A percentile compares a stretch with the other conserved stretches of the same genome.
phyloP scores from a whole-genome alignment of 2,888 invertebrate genomes.

The Carpatolechia fugitivella region DNA sequence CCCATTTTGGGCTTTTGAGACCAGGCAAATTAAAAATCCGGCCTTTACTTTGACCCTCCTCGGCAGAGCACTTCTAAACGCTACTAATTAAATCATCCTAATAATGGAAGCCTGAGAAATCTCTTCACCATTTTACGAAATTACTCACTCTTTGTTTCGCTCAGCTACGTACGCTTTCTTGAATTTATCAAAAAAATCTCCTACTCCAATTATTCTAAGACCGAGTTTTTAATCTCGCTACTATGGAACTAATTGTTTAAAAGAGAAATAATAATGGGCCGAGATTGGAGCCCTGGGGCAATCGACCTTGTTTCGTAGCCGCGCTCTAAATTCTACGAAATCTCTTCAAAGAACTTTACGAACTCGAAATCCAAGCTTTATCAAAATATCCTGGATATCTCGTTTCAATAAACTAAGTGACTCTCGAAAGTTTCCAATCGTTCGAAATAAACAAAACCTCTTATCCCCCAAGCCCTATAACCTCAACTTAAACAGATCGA shows the following conservation, averaged over 20 bases:
- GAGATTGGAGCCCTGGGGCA: neutral
- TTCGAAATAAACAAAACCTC: constrained; percentile 27
- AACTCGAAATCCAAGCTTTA: neutral
- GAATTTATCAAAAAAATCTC: constrained; percentile 9
- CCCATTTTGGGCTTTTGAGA: neutral
- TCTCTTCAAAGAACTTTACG: neutral
- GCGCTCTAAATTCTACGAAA: neutral
- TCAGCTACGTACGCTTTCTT: constrained; percentile 20
- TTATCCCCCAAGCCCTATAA: constrained; percentile 17
- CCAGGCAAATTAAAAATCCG: constrained; percentile 28
- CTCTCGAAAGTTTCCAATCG: constrained; percentile 16
- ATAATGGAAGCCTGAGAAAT: constrained; percentile 40
- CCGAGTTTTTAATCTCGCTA: constrained; percentile 3
- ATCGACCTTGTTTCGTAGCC: neutral
- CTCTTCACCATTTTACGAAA: constrained; percentile 2
- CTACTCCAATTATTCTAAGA: constrained; percentile 7
- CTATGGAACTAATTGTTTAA: neutral
- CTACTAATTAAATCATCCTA: constrained; percentile 56
- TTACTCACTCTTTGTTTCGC: constrained; percentile 22
- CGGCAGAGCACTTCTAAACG: constrained; percentile 39
- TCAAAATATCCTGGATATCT: constrained; percentile 7
- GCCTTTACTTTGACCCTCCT: constrained; percentile 26
- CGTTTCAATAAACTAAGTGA: constrained; percentile 14
- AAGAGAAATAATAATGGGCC: constrained; percentile 1
- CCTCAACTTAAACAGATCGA: constrained; percentile 49